Evolutionary conservation across 1,140 invertebrate genomes (phyloP).

Genomic region (Eciton burchellii): DNA sequence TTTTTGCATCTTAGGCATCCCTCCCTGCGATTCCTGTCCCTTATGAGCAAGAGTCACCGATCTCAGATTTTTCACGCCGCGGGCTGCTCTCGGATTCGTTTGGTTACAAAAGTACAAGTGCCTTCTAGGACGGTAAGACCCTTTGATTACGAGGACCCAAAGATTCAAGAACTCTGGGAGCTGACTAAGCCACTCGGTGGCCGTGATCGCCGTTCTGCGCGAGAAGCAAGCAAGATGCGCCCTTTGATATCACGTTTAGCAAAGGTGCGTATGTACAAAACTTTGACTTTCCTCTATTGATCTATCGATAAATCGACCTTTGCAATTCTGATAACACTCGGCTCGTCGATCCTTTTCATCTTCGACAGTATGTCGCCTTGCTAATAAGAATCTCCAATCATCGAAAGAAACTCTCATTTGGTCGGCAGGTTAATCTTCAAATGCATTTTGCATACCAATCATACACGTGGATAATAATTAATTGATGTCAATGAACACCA

Average conservation of each 20-base stretch:
- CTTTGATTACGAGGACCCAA: conserved; percentile 56
- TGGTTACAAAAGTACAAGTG: conserved; percentile 57
- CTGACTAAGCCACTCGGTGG: conserved; percentile 53
- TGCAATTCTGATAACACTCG: conserved; percentile 18
- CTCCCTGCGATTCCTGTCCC: background rate
- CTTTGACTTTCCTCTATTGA: conserved; percentile 51
- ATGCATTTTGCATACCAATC: conserved; percentile 5
- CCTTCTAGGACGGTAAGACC: conserved; percentile 57
- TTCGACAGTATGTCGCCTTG: background rate
- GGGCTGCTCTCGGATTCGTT: conserved; percentile 23
- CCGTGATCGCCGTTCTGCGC: conserved; percentile 39
- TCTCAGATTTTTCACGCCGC: conserved; percentile 36
- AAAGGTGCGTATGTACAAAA: conserved; percentile 67
- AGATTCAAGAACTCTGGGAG: conserved; percentile 45
- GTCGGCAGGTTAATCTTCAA: background rate
- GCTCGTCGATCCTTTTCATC: conserved; percentile 8
- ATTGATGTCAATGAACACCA: background rate
- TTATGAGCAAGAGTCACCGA: conserved; percentile 38
- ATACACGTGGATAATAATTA: background rate
- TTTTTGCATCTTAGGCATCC: conserved; percentile 32
- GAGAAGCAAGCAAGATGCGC: conserved; percentile 61
- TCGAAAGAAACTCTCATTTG: background rate
- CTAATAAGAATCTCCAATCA: background rate
- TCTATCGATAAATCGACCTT: conserved; percentile 6
- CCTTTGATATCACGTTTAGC: conserved; percentile 51